These are phyloP conservation scores for Poecilobothrus nobilitatus DNA, from an alignment of 2,888 invertebrate genomes.

Conservation along the genomic window DNA sequence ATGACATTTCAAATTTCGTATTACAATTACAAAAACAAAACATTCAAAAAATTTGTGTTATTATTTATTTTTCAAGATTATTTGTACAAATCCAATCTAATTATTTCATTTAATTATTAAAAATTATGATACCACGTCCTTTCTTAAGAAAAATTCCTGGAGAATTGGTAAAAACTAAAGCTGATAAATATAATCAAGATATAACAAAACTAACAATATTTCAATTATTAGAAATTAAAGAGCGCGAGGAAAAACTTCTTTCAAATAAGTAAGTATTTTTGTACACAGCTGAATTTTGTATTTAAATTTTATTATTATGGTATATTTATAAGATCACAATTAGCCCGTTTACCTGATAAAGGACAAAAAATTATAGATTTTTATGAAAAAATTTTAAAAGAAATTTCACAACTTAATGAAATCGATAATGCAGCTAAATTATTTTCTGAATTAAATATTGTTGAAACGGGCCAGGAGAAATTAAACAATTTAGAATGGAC, in stretches of 20 bases:
- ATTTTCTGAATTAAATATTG: conserved; percentile 39
- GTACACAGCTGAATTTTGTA: background rate
- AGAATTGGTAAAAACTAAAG: conserved; percentile 27
- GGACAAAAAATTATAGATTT: conserved; percentile 37
- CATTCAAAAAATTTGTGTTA: too few relatives aligned
- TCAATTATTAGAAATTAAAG: conserved; percentile 37
- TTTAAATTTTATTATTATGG: background rate
- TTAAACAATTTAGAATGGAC: conserved; percentile 39
- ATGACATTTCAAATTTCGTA: too few relatives aligned
- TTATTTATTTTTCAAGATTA: too few relatives aligned
- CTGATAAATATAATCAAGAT: conserved; percentile 32
- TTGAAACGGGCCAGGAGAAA: conserved; percentile 29
- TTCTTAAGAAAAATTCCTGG: conserved; percentile 19
- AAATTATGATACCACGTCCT: conserved; percentile 15
- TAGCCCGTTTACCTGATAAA: conserved; percentile 37
- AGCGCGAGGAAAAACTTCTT: conserved; percentile 36
- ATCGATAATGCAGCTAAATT: conserved; percentile 34
- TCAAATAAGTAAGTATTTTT: conserved; percentile 33
- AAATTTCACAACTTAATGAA: conserved; percentile 33
- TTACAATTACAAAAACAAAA: too few relatives aligned
- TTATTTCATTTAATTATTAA: conserved; percentile 1
- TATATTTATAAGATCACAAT: conserved; percentile 27
- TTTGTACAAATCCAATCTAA: too few relatives aligned
- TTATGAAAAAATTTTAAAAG: conserved; percentile 33
- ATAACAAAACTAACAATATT: conserved; percentile 29